These are phyloP conservation scores for Gastracanthus pulcherrimus DNA, from an alignment of 2,888 invertebrate genomes.

Conservation along the genomic window DNA sequence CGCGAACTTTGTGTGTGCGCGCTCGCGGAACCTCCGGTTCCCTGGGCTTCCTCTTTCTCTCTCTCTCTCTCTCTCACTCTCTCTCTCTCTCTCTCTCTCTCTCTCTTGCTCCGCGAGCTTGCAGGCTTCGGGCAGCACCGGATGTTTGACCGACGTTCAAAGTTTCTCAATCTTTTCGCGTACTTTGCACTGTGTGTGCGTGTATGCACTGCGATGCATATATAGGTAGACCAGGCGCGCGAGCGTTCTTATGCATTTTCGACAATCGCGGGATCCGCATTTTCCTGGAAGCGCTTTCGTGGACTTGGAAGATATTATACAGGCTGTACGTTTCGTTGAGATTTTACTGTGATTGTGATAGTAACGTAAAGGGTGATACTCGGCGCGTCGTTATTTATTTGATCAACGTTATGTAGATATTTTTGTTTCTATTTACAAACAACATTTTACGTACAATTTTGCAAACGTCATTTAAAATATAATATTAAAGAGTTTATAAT, in stretches of 20 bases:
- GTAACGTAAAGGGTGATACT: too few relatives aligned
- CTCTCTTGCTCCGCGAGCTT: too few relatives aligned
- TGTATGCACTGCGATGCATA: neutral
- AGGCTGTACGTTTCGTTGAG: neutral
- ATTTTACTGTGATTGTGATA: too few relatives aligned
- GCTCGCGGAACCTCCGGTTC: slow-evolving; percentile 26
- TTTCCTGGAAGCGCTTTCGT: neutral
- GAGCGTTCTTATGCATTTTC: too few relatives aligned
- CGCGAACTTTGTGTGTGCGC: neutral
- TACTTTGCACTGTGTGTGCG: slow-evolving; percentile 21
- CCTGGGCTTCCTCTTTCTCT: slow-evolving; percentile 37
- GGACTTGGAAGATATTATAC: neutral
- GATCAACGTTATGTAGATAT: neutral
- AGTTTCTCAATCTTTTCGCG: slow-evolving; percentile 52
- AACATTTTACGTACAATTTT: neutral
- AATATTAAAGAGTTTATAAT: too few relatives aligned
- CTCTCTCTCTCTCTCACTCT: too few relatives aligned
- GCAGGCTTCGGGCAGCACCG: too few relatives aligned
- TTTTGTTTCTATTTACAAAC: neutral
- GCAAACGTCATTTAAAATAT: too few relatives aligned
- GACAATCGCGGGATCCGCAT: neutral
- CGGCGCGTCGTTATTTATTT: too few relatives aligned
- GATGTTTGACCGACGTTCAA: slow-evolving; percentile 47
- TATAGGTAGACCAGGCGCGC: neutral
- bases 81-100: too few relatives aligned